Evolutionary conservation across 2,888 invertebrate genomes (phyloP).

Genomic region (Drosophila merina): DNA sequence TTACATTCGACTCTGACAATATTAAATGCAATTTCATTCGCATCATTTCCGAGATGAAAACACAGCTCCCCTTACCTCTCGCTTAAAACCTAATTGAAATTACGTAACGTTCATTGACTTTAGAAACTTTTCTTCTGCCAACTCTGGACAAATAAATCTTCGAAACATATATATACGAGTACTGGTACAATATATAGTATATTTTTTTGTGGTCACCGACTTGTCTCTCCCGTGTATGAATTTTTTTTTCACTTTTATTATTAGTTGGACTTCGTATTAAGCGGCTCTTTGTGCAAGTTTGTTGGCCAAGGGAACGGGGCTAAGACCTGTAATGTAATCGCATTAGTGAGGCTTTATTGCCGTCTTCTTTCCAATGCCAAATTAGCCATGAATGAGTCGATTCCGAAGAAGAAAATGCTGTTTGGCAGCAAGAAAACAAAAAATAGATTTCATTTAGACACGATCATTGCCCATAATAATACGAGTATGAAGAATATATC

Average conservation of each 20-base stretch:
- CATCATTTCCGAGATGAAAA: slow-evolving; percentile 61
- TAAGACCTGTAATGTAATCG: slow-evolving; percentile 77
- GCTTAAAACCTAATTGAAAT: slow-evolving; percentile 73
- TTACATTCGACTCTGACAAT: slow-evolving; percentile 48
- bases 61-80: slow-evolving; percentile 2
- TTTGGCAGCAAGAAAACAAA: slow-evolving; percentile 28
- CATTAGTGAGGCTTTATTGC: slow-evolving; percentile 69
- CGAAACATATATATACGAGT: neutral
- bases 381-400: slow-evolving; percentile 44
- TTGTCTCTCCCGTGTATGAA: slow-evolving; percentile 18
- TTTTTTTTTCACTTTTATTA: slow-evolving; percentile 69
- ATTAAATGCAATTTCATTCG: slow-evolving; percentile 75
- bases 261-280: slow-evolving; percentile 55
- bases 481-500: slow-evolving; percentile 33
- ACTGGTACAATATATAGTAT: slow-evolving; percentile 1
- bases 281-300: slow-evolving; percentile 44
- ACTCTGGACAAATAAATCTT: slow-evolving; percentile 33
- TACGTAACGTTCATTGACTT: slow-evolving; percentile 79
- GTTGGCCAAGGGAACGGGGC: slow-evolving; percentile 12
- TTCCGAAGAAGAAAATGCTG: slow-evolving; percentile 21
- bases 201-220: slow-evolving; percentile 34
- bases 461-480: slow-evolving; percentile 72
- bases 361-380: slow-evolving; percentile 47
- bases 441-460: slow-evolving; percentile 78
- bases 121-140: slow-evolving; percentile 50